Evolutionary conservation across 2,888 invertebrate genomes (phyloP), one percentile per base, ranked within the genome.

Genomic region (Tupiocoris notatus): DNA sequence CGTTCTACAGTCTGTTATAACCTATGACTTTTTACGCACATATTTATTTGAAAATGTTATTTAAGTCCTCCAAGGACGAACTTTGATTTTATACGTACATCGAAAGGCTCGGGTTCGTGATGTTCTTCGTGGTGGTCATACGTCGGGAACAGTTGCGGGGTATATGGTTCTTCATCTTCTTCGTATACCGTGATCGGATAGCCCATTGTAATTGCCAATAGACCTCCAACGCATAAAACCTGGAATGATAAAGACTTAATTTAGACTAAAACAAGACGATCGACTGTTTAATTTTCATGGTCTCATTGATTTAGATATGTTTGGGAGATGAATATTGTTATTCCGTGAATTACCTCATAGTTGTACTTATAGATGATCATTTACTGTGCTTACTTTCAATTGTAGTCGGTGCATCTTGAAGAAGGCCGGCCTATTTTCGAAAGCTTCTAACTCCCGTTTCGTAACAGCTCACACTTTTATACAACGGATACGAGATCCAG

Each of bases 61-160:
- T n/a, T n/a, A n/a, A n/a, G n/a, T n/a, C n/a, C n/a, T n/a, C n/a
- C n/a, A n/a, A n/a, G n/a, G n/a, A n/a, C n/a, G n/a, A n/a, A n/a
- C n/a, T n/a, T n/a, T n/a, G n/a, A n/a, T n/a, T n/a, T n/a, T n/a
- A 6, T 76, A 76, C 77, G 58, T 54, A 78, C 78, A 61, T 78
- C 77, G 59, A 68, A 78, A 9, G 74, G 77, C 22, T 78, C 78
- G 7, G 73, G 73, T 58, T 76, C 76, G 22, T 75, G 70, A 1
- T 75, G 61, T 3, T 68, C 75, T 3, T 67, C 22, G 56, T 56
- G 57, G 21, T 21, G 57, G 9, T 67, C 57, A 21, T 2, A 21
- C n/a, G 12, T 7, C 2, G 18, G 17, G 64, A 16, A 64, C 12
- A 23, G 64, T 1, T 25, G 64, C 9, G 24, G 1, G 16, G 23